A percentile compares a stretch with the other conserved stretches of the same genome.
phyloP scores from a whole-genome alignment of 2,888 invertebrate species.

The Dicranocentrus wangi region DNA sequence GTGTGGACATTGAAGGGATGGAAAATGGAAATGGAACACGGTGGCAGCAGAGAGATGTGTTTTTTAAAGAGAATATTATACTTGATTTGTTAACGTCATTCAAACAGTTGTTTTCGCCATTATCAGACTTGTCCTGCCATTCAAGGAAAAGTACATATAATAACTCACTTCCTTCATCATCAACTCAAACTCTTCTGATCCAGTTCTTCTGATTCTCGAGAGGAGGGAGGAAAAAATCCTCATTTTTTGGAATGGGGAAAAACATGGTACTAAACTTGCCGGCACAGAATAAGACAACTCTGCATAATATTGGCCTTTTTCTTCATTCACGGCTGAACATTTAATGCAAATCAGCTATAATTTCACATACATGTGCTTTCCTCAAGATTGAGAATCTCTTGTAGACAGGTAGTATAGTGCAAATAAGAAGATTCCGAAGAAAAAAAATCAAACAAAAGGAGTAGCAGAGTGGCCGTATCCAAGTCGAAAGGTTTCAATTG shows the following conservation, averaged over 20 bases:
- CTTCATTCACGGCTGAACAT: no score
- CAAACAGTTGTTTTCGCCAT: slow-evolving; percentile 44
- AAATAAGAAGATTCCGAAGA: no score
- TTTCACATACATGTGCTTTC: slow-evolving; percentile 35
- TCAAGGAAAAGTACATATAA: slow-evolving; percentile 5
- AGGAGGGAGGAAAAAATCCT: not conserved
- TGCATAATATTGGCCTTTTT: not conserved
- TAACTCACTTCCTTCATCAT: slow-evolving; percentile 28
- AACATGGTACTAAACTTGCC: not conserved
- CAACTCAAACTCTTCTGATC: not conserved
- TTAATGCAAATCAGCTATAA: slow-evolving; percentile 32
- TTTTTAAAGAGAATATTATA: not conserved
- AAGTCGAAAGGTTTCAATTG: no score
- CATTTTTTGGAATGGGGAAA: not conserved
- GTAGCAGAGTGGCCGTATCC: no score
- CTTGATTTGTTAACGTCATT: slow-evolving; percentile 32
- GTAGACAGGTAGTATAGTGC: no score
- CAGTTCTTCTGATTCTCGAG: not conserved
- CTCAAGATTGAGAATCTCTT: no score
- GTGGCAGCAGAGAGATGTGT: not conserved
- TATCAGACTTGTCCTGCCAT: slow-evolving; percentile 44
- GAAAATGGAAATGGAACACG: not conserved
- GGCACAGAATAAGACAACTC: no score
- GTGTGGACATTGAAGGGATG: not conserved
- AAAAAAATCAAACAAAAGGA: no score